A percentile compares a stretch with the other conserved stretches of the same genome.
These are phyloP conservation scores for Synanthedon myopaeformis DNA, from an alignment of 2,888 invertebrate genomes.

Conservation along the genomic window DNA sequence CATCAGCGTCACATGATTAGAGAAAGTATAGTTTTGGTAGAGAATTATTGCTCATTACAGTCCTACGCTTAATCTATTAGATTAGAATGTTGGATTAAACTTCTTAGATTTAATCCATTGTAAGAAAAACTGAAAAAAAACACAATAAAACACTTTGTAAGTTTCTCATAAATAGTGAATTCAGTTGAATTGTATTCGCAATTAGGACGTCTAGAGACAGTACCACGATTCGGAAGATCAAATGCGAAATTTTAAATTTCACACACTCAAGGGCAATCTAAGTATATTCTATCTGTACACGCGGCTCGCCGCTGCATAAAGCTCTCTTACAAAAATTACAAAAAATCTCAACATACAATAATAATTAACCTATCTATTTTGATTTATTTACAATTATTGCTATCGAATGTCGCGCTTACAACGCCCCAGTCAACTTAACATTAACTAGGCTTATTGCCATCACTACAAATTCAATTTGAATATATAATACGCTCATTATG, in stretches of 20 bases:
- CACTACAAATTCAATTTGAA: constrained; percentile 39
- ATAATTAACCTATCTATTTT: constrained; percentile 64
- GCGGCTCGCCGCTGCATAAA: constrained; percentile 57
- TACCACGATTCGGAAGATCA: constrained; percentile 41
- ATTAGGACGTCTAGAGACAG: constrained; percentile 28
- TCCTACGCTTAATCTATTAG: too few species aligned
- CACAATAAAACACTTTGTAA: too few species aligned
- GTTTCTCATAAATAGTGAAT: background rate
- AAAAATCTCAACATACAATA: constrained; percentile 54
- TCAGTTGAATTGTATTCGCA: background rate
- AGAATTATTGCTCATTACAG: too few species aligned
- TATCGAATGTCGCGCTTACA: constrained; percentile 63
- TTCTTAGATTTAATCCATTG: too few species aligned
- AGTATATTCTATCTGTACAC: constrained; percentile 45
- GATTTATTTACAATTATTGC: constrained; percentile 65
- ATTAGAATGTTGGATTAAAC: too few species aligned
- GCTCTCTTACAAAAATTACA: constrained; percentile 67
- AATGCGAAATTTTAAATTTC: constrained; percentile 63
- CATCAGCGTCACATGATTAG: too few species aligned
- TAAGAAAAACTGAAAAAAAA: too few species aligned
- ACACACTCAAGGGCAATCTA: constrained; percentile 33
- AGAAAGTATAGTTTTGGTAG: too few species aligned
- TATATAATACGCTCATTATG: constrained; percentile 19
- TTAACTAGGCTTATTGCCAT: constrained; percentile 53
- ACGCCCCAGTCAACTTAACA: constrained; percentile 43